Base-by-base conservation (phyloP, 2,888 invertebrate genomes). In the Amitus sp. region DNA sequence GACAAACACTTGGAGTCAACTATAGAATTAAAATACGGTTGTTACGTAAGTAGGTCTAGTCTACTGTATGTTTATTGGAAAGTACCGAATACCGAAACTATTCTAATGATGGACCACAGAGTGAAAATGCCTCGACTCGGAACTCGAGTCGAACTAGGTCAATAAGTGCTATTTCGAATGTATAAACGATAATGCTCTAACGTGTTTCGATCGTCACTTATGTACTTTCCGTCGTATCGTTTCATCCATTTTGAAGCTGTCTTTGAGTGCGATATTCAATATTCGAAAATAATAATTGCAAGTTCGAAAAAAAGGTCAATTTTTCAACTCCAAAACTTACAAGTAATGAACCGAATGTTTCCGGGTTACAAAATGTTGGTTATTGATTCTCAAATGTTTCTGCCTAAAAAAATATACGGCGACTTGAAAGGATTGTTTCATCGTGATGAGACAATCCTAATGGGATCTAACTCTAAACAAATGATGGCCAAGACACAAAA, bases 21-120 rank as follows among this genome's bases (percentile, higher is more conserved):
- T 73, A 73, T 73, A 54, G 69, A 74, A 67, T 66, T 65, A 42
- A 66, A 67, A 62, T 66, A 12, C n/a, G n/a, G n/a, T n/a, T n/a
- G n/a, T n/a, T 10, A 62, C 63, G 62, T 60, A 70, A 69, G 65
- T 64, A 68, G 47, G 54, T 67, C 67, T 68, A 69, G 62, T 65
- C 57, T 67, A 67, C 67, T 59, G 63, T 56, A 58, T 59, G 57
- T 45, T 67, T 39, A 54, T 59, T 53, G 61, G 53, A 33, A 55
- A 66, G 10, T 54, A 47, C 54, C 19, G 47, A 57, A 59, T 61
- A 50, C 58, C 59, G 23, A 42, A 59, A 53, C 60, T 66, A 66
- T 63, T 58, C 63, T 63, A 63, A 61, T 64, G 47, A 65, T 61
- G 65, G 15, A 47, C 52, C 48, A 65, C 61, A 65, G 59, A 62